phyloP scores from a whole-genome alignment of 1,140 invertebrate genomes.

The Drosophila ercepeae region DNA sequence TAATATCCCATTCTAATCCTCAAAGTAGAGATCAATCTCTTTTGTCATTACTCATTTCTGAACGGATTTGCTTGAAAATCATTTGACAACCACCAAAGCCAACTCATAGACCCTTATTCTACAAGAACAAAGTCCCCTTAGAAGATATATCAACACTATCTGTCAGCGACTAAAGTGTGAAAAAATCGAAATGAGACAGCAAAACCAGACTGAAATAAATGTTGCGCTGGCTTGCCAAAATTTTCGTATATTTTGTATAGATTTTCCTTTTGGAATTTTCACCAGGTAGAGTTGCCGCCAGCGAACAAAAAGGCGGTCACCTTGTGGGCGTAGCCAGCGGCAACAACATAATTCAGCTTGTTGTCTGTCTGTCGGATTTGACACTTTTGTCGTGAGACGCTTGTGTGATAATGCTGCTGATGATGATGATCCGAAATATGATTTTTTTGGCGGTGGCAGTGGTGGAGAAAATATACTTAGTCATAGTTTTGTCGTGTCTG shows the following conservation, averaged over 20 bases:
- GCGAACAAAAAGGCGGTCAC: constrained; percentile 38
- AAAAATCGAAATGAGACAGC: constrained; percentile 47
- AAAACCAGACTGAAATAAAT: constrained; percentile 47
- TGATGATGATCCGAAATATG: constrained; percentile 28
- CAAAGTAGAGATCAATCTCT: constrained; percentile 21
- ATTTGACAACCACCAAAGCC: constrained; percentile 53
- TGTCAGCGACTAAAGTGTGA: constrained; percentile 66
- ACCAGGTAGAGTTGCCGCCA: constrained; percentile 51
- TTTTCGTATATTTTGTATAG: not conserved
- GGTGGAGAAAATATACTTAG: constrained; percentile 38
- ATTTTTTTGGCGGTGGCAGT: not conserved
- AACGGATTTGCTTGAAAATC: constrained; percentile 33
- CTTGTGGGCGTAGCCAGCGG: constrained; percentile 21
- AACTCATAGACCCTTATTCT: constrained; percentile 2
- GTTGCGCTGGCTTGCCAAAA: constrained; percentile 39
- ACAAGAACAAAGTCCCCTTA: constrained; percentile 4
- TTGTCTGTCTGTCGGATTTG: constrained; percentile 47
- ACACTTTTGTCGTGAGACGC: constrained; percentile 38
- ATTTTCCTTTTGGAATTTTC: constrained; percentile 68
- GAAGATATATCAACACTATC: constrained; percentile 65
- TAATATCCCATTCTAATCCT: not conserved
- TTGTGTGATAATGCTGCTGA: constrained; percentile 30
- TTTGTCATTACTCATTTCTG: constrained; percentile 28
- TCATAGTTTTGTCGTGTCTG: constrained; percentile 39
- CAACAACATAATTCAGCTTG: constrained; percentile 43